A percentile compares a stretch with the other conserved stretches of the same genome.
phyloP scores from a whole-genome alignment of 2,888 invertebrate genomes.

The Cephus rjabovi region DNA sequence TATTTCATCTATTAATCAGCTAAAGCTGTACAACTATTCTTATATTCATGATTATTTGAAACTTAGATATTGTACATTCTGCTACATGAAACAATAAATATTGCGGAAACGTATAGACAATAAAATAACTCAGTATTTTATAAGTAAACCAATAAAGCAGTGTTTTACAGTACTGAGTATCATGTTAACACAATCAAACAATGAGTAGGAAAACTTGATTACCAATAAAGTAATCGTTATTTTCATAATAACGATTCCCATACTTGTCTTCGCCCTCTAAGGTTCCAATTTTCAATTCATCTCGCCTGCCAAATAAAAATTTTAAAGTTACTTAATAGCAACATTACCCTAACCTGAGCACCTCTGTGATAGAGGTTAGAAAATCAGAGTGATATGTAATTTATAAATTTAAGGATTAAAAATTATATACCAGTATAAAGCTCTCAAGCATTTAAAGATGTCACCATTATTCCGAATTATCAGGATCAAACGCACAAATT shows the following conservation, averaged over 20 bases:
- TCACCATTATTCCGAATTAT: constrained; percentile 83
- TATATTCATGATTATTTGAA: too few relatives aligned
- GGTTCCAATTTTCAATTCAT: constrained; percentile 86
- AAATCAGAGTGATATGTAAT: constrained; percentile 13
- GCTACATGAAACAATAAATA: too few relatives aligned
- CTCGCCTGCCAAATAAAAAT: constrained; percentile 69
- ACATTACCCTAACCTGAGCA: constrained; percentile 1
- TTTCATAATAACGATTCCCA: constrained; percentile 95
- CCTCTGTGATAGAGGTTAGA: neutral
- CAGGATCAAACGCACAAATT: constrained; percentile 73
- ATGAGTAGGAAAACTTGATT: constrained; percentile 36
- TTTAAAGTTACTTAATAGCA: constrained; percentile 2
- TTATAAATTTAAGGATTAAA: constrained; percentile 12
- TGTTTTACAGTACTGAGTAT: too few relatives aligned
- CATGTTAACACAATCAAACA: too few relatives aligned
- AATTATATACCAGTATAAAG: constrained; percentile 77
- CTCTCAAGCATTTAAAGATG: constrained; percentile 73
- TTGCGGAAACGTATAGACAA: too few relatives aligned
- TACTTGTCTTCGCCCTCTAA: constrained; percentile 88
- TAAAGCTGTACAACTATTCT: too few relatives aligned
- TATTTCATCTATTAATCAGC: too few relatives aligned
- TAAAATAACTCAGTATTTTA: too few relatives aligned
- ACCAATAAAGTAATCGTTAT: constrained; percentile 88
- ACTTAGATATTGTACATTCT: too few relatives aligned
- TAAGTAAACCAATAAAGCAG: too few relatives aligned